These are phyloP conservation scores for Aleiodes testaceus DNA, from an alignment of 2,888 invertebrate species.

Conservation along the genomic window DNA sequence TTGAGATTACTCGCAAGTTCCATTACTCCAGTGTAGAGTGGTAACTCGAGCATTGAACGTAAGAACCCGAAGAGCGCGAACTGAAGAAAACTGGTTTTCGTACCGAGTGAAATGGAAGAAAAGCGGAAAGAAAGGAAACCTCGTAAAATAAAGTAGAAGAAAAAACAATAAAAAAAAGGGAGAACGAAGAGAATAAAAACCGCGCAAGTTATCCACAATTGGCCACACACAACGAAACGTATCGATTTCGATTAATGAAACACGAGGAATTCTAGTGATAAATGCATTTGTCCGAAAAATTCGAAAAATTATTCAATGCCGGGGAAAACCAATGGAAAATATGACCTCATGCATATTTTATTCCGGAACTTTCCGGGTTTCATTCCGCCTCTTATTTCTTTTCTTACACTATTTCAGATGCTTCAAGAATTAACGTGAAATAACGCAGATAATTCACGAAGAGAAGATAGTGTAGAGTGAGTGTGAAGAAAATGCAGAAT, in stretches of 20 bases:
- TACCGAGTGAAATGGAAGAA: slow-evolving; percentile 1
- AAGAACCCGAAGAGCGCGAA: slow-evolving; percentile 20
- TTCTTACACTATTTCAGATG: too few species aligned
- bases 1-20: slow-evolving; percentile 43
- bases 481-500: slow-evolving; percentile 53
- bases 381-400: too few species aligned
- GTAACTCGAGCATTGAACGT: not conserved
- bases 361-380: too few species aligned
- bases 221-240: slow-evolving; percentile 12
- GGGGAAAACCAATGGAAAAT: too few species aligned
- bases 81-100: slow-evolving; percentile 1
- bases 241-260: slow-evolving; percentile 8
- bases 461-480: slow-evolving; percentile 43
- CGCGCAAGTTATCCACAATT: slow-evolving; percentile 25
- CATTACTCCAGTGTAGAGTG: slow-evolving; percentile 26
- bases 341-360: too few species aligned
- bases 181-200: not conserved
- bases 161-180: not conserved
- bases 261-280: too few species aligned
- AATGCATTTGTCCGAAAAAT: too few species aligned
- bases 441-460: too few species aligned
- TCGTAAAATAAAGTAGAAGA: not conserved
- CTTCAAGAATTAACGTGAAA: too few species aligned
- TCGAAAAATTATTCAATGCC: too few species aligned
- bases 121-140: slow-evolving; percentile 2